Base-by-base conservation (phyloP, 1,140 invertebrate species). In the Holcopasites calliopsidis region DNA sequence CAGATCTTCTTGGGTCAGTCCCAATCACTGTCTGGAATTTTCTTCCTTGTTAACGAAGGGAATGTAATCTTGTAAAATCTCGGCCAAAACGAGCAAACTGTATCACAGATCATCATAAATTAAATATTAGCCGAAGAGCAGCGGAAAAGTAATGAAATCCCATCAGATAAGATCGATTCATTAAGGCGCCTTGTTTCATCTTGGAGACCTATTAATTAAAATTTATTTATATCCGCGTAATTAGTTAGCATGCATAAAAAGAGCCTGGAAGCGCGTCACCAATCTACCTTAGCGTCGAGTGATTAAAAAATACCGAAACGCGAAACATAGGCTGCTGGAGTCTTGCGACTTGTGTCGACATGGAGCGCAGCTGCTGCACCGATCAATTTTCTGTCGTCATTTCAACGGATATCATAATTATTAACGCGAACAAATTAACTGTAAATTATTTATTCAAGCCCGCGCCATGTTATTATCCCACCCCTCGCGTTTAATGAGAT, bases 171-270 rank as follows among this genome's bases (percentile, higher is more conserved):
- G 33, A 42, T 26, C 52, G 28, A 55, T 44, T 55, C 26, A 58
- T 70, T 57, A 70, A 57, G 3, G 52, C 8, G 4, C 16, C 26
- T 13, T 16, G 10, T 57, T 57, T 23, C 26, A 7, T 2, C 5
- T 35, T 31, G 21, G 18, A 13, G 10, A 52, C n/a, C 16, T 13
- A 64, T 73, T 73, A 64, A 64, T 73, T 52, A 62, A 52, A 13
- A 40, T 49, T 50, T 72, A 52, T 72, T 21, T 62, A 62, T 40
- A 38, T 52, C 5, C 10, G 3, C 0, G 13, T 42, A 54, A 54
- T 64, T 54, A 40, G n/a, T 42, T 42, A 31, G 11, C 6, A 7
- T 33, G 0, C 18, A 3, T 73, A 64, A 21, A 28, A 3, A 10
- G 1, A 13, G 21, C 21, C 35, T 11, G 16, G 49, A 26, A 16